These are phyloP conservation scores for Myiotriccus ornatus DNA, from an alignment of 2,797 vertebrate species.

Conservation along the genomic window DNA sequence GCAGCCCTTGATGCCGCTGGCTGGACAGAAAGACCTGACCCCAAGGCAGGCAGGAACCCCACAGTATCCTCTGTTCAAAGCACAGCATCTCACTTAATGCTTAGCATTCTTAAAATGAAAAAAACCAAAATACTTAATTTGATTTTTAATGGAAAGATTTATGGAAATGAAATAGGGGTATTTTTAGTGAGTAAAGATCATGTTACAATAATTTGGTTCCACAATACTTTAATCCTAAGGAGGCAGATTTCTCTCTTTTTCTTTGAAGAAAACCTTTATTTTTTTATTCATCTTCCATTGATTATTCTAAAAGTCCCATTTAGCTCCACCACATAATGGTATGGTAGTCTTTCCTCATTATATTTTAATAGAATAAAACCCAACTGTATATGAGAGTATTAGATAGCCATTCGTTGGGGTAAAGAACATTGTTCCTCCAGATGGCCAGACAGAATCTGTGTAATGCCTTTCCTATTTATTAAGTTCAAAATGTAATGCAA, in stretches of 20 bases:
- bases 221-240: conserved; percentile 43
- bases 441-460: conserved; percentile 46
- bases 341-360: conserved; percentile 66
- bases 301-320: conserved; percentile 68
- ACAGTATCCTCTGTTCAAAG: background rate
- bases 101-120: background rate
- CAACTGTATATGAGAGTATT: conserved; percentile 36
- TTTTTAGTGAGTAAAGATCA: conserved; percentile 38
- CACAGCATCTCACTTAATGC: background rate
- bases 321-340: conserved; percentile 65
- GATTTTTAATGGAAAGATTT: conserved; percentile 27
- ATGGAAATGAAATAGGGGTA: conserved; percentile 6
- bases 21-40: background rate
- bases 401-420: conserved; percentile 20
- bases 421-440: conserved; percentile 52
- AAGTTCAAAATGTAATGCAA: conserved; percentile 54
- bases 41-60: accelerated
- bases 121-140: background rate
- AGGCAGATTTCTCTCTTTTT: conserved; percentile 47
- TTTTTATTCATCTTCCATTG: conserved; percentile 70
- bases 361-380: conserved; percentile 71
- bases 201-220: conserved; percentile 42
- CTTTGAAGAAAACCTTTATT: conserved; percentile 61
- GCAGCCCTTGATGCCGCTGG: accelerated
- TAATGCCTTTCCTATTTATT: conserved; percentile 60